Evolutionary conservation across 2,888 invertebrate genomes (phyloP).

Genomic region (Dynastes hyllus): DNA sequence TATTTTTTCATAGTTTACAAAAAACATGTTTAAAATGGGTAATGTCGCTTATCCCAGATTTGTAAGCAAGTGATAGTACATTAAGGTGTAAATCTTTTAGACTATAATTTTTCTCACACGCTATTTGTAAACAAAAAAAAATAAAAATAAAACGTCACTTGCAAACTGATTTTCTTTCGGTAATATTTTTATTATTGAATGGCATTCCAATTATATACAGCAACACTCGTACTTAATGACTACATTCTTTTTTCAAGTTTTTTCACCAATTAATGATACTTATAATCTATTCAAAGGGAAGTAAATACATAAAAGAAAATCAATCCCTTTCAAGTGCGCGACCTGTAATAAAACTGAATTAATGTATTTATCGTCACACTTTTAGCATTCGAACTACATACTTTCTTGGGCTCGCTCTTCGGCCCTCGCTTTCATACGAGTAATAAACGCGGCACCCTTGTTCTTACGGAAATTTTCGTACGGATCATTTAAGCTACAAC

Average conservation of each 20-base stretch:
- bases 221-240: slow-evolving; percentile 8
- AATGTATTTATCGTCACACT: slow-evolving; percentile 1
- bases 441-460: slow-evolving; percentile 95
- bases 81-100: too few relatives aligned
- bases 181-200: slow-evolving; percentile 7
- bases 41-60: too few relatives aligned
- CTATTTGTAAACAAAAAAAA: too few relatives aligned
- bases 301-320: slow-evolving; percentile 22
- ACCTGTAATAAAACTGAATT: slow-evolving; percentile 39
- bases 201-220: slow-evolving; percentile 21
- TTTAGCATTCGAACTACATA: slow-evolving; percentile 19
- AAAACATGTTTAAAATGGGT: too few relatives aligned
- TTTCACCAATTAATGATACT: slow-evolving; percentile 3
- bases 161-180: background rate
- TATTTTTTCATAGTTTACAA: too few relatives aligned
- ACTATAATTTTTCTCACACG: too few relatives aligned
- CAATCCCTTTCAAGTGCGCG: slow-evolving; percentile 34
- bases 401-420: slow-evolving; percentile 79
- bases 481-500: slow-evolving; percentile 93
- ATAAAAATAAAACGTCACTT: too few relatives aligned
- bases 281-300: slow-evolving; percentile 19
- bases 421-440: slow-evolving; percentile 92
- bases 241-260: background rate
- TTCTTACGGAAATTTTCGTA: slow-evolving; percentile 98
- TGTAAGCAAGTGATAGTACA: too few relatives aligned